Percentiles rank a stretch among this genome's conserved stretches.
phyloP scores from a whole-genome alignment of 30 jellyfish, hydroid and myxozoan species.

The Turritopsis rubra region DNA sequence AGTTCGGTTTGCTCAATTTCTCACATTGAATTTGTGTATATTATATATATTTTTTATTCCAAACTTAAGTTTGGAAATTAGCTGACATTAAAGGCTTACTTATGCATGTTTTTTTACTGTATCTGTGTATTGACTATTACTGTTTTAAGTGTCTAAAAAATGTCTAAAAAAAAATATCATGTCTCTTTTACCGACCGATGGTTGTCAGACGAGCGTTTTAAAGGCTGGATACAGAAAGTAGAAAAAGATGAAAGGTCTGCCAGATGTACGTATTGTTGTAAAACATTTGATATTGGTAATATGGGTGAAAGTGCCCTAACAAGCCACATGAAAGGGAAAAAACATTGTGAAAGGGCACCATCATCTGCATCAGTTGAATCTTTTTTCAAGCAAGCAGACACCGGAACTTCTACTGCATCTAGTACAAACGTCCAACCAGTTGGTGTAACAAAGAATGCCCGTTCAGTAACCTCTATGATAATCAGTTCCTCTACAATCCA shows the following conservation, averaged over 20 bases:
- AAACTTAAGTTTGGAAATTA: neutral
- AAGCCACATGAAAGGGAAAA: slow-evolving; percentile 19
- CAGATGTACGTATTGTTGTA: neutral
- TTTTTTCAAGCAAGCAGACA: neutral
- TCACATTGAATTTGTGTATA: neutral
- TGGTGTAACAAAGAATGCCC: neutral
- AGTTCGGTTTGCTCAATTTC: neutral
- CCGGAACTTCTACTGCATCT: neutral
- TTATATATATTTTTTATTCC: neutral
- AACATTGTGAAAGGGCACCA: neutral
- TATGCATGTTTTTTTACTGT: neutral
- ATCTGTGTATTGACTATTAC: neutral
- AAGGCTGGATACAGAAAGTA: neutral
- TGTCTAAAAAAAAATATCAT: neutral
- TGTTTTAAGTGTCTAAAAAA: neutral
- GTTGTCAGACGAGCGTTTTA: neutral
- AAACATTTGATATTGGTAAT: neutral
- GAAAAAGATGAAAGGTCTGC: neutral
- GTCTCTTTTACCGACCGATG: neutral
- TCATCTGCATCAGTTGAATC: neutral
- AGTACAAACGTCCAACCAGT: neutral
- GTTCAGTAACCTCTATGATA: neutral
- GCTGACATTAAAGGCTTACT: neutral
- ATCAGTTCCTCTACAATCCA: neutral
- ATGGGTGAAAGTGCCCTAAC: slow-evolving; percentile 13